Base-by-base conservation (phyloP, 1,140 invertebrate species). In the Sycophaga agraensis region DNA sequence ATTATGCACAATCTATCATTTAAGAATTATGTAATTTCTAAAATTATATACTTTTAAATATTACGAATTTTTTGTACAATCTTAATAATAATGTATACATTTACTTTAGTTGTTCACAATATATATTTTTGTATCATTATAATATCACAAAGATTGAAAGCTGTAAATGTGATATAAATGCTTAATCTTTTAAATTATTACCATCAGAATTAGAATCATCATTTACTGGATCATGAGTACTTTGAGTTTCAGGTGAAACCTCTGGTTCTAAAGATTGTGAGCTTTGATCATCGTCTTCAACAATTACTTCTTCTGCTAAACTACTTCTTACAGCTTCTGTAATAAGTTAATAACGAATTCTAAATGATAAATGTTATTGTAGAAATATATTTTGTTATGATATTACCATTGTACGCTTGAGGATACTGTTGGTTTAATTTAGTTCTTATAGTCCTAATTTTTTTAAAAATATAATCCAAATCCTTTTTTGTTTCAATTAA, bases 341-440 rank as follows among this genome's bases (percentile, higher is more conserved):
- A 70, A 56, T 63, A 34, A 58, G 21, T 58, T 4, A 17, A 28
- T 22, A 7, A 6, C 24, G 24, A 37, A 31, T 21, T 28, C 9
- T 48, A 28, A 31, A 48, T 16, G n/a, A 34, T 12, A 45, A 34
- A 19, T 34, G 3, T 19, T 4, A 12, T n/a, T 19, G 11, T n/a
- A 14, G 16, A 46, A 5, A 34, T 0, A 49, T 11, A 34, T 49
- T 12, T 22, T 16, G 31, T 31, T n/a, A 31, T 31, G 16, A 49
- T 4, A 28, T 73, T 77, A 86, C 85, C 84, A 68, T 82, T 79
- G 70, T 91, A 94, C n/a, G 90, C 90, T 72, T 93, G 86, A 24
- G 94, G 92, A 83, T 95, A 94, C 72, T 94, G 92, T 39, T 87
- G 83, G 70, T 85, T 87, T 5, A 96, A 70, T 81, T 94, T 96